Percentiles rank a stretch among this genome's conserved stretches.
Evolutionary conservation across 1,140 invertebrate species (phyloP).

Genomic region (Drosophila athabasca): DNA sequence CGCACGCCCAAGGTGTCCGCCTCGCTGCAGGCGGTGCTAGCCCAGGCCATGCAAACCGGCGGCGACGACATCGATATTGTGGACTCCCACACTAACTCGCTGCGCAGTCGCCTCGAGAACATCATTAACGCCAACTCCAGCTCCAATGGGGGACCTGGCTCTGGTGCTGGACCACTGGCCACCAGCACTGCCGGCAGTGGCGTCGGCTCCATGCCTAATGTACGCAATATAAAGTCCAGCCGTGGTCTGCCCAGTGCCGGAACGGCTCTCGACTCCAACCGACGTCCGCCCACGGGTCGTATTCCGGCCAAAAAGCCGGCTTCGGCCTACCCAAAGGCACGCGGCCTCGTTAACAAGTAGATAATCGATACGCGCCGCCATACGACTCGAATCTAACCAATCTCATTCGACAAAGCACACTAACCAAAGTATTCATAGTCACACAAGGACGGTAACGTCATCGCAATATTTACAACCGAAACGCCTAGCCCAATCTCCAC

Average conservation of each 20-base stretch:
- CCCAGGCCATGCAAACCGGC: conserved; percentile 89
- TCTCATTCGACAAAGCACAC: conserved; percentile 49
- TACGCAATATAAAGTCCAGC: conserved; percentile 65
- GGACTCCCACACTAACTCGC: conserved; percentile 72
- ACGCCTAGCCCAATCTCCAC: conserved; percentile 64
- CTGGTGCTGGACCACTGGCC: conserved; percentile 14
- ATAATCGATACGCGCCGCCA: conserved; percentile 19
- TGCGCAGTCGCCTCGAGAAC: conserved; percentile 78
- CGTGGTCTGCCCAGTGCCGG: conserved; percentile 64
- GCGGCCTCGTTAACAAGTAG: conserved; percentile 82
- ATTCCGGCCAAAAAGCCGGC: conserved; percentile 73
- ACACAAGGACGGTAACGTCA: conserved; percentile 17
- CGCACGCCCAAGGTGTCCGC: conserved; percentile 89
- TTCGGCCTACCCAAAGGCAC: conserved; percentile 82
- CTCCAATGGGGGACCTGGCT: conserved; percentile 37
- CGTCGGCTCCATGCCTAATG: conserved; percentile 14
- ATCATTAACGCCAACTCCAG: conserved; percentile 80
- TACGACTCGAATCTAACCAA: conserved; percentile 33
- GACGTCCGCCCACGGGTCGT: conserved; percentile 72
- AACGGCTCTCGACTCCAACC: conserved; percentile 70
- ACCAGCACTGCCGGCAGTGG: conserved; percentile 10
- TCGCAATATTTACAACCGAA: conserved; percentile 43
- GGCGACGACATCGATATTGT: conserved; percentile 89
- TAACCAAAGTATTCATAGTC: conserved; percentile 79
- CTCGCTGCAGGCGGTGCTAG: conserved; percentile 89